phyloP scores from a whole-genome alignment of 2,888 invertebrate species.

The Proisotoma minuta region DNA sequence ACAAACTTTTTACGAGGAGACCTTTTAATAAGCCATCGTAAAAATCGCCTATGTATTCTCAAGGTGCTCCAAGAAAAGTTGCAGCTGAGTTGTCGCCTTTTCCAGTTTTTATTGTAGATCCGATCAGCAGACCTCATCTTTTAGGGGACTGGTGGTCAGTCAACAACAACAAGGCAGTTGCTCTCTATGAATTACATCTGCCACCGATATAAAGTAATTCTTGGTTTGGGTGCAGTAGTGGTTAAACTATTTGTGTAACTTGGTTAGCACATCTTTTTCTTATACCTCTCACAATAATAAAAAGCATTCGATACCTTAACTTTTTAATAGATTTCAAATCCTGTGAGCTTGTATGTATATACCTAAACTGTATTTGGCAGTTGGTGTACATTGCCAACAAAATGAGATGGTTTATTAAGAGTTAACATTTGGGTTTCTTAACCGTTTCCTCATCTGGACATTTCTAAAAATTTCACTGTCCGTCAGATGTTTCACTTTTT shows the following conservation, averaged over 20 bases:
- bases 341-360: not conserved
- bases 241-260: not conserved
- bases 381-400: not conserved
- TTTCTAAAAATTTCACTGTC: not conserved
- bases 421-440: conserved; percentile 1
- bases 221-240: conserved; percentile 1
- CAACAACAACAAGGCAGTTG: not conserved
- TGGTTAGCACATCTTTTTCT: conserved; percentile 5
- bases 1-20: not conserved
- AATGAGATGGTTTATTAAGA: not conserved
- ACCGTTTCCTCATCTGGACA: not conserved
- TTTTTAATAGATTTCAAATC: conserved; percentile 2
- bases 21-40: conserved; percentile 4
- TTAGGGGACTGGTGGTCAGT: no score
- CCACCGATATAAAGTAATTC: not conserved
- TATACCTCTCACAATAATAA: not conserved
- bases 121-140: not conserved
- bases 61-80: not conserved
- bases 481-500: not conserved
- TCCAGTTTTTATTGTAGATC: not conserved
- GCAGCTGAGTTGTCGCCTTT: conserved; percentile 5
- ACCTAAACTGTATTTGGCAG: not conserved
- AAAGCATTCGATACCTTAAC: conserved; percentile 3
- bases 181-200: not conserved
- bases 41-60: not conserved